These are phyloP conservation scores for Amphibalanus amphitrite DNA, from an alignment of 1,140 invertebrate species.

Conservation along the genomic window DNA sequence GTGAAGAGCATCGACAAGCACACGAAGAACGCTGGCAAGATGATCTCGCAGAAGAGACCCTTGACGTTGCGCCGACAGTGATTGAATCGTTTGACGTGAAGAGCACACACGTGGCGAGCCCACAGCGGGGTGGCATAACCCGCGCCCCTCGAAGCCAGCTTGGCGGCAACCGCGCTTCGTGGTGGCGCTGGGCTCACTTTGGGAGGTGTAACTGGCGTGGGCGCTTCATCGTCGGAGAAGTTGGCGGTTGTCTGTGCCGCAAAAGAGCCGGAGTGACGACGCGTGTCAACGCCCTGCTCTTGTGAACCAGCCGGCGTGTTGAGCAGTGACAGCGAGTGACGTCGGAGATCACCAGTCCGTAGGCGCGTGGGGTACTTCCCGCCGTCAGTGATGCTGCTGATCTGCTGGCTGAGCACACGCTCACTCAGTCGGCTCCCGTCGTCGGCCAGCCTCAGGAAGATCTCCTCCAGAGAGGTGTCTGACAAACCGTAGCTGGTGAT, in stretches of 20 bases:
- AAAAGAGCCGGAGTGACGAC: not conserved
- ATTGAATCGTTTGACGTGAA: conserved; percentile 35
- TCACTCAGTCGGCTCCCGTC: conserved; percentile 13
- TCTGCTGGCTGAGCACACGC: not conserved
- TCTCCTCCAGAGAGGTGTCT: conserved; percentile 40
- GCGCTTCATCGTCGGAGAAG: not conserved
- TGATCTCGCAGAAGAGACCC: conserved; percentile 36
- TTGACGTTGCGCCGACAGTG: conserved; percentile 34
- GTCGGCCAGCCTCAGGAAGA: conserved; percentile 30
- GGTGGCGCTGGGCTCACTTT: not conserved
- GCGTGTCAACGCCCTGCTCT: not conserved
- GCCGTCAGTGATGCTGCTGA: not conserved
- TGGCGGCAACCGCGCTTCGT: not conserved
- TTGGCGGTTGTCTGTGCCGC: not conserved
- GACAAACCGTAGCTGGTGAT: conserved; percentile 40
- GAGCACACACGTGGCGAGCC: conserved; percentile 28
- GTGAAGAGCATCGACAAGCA: conserved; percentile 30
- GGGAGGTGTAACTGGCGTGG: not conserved
- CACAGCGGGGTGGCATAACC: conserved; percentile 13
- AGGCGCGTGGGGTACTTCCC: not conserved
- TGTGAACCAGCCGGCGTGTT: not conserved
- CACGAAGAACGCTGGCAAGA: conserved; percentile 36
- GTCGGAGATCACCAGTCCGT: not conserved
- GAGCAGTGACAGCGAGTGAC: not conserved
- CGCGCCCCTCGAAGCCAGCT: not conserved